Conservation (phyloP, 92 coral and sea anemone species). For the Paragorgia papillata region DNA sequence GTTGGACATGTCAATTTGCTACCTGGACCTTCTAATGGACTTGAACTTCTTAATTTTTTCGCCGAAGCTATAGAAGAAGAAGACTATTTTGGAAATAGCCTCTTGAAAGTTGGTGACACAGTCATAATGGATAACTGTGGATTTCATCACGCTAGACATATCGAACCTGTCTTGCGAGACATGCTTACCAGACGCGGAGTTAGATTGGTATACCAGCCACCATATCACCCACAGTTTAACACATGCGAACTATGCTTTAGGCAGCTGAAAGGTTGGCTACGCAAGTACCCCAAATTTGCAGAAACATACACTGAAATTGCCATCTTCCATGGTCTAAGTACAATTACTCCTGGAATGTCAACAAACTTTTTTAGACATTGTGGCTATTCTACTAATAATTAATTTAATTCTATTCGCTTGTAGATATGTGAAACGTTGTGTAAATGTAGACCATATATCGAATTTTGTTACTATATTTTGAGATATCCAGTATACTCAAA, state of each 20-base stretch:
- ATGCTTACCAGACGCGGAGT: conserved; percentile 47
- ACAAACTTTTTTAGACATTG: no score
- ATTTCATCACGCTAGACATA: conserved; percentile 58
- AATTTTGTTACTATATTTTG: no score
- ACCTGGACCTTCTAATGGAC: conserved; percentile 52
- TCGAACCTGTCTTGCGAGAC: conserved; percentile 53
- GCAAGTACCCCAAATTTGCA: conserved; percentile 28
- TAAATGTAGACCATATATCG: no score
- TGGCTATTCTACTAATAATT: no score
- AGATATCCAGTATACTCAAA: no score
- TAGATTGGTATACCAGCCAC: conserved; percentile 54
- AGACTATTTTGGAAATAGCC: conserved; percentile 46
- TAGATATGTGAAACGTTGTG: no score
- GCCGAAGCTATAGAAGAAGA: conserved; percentile 48
- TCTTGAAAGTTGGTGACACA: conserved; percentile 53
- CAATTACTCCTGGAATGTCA: no score
- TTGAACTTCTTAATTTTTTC: conserved; percentile 48
- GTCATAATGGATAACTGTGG: conserved; percentile 64
- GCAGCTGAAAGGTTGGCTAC: conserved; percentile 45
- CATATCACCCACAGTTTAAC: conserved; percentile 47
- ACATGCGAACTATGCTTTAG: conserved; percentile 33
- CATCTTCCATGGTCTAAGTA: conserved; percentile 41
- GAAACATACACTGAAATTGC: conserved; percentile 45
- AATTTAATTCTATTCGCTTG: no score
- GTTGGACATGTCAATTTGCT: conserved; percentile 43